Percentiles rank a stretch among this genome's conserved stretches.
Evolutionary conservation across 2,797 vertebrate species (phyloP).

Genomic region (Okamejei kenojei): DNA sequence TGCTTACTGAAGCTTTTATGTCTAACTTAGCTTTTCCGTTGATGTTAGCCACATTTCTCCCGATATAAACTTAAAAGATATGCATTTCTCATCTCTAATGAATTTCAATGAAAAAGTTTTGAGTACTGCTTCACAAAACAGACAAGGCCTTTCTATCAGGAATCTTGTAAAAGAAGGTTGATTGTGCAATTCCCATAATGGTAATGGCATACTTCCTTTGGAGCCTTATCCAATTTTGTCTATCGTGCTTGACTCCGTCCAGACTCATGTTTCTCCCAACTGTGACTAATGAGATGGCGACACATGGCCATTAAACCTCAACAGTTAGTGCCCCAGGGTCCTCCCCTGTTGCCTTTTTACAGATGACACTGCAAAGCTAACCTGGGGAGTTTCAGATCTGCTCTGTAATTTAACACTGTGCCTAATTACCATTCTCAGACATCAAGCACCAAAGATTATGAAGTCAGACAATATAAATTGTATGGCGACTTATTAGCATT

Average conservation of each 20-base stretch:
- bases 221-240: slow-evolving; percentile 34
- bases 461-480: background rate
- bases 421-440: slow-evolving; percentile 24
- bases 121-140: background rate
- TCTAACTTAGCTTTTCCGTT: background rate
- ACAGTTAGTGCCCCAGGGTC: slow-evolving; percentile 49
- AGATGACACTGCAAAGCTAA: slow-evolving; percentile 49
- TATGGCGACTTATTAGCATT: background rate
- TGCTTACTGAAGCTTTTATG: background rate
- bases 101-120: background rate
- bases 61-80: background rate
- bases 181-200: slow-evolving; percentile 30
- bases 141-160: background rate
- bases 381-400: slow-evolving; percentile 47
- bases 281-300: slow-evolving; percentile 54
- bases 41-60: background rate
- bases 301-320: slow-evolving; percentile 50
- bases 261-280: slow-evolving; percentile 42
- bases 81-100: background rate
- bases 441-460: slow-evolving; percentile 12
- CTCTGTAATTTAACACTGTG: slow-evolving; percentile 45
- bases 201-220: background rate
- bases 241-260: slow-evolving; percentile 17
- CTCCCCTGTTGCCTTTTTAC: slow-evolving; percentile 46
- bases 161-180: background rate